phyloP scores from a whole-genome alignment of 2,797 vertebrate genomes.

The Tadarida brasiliensis region DNA sequence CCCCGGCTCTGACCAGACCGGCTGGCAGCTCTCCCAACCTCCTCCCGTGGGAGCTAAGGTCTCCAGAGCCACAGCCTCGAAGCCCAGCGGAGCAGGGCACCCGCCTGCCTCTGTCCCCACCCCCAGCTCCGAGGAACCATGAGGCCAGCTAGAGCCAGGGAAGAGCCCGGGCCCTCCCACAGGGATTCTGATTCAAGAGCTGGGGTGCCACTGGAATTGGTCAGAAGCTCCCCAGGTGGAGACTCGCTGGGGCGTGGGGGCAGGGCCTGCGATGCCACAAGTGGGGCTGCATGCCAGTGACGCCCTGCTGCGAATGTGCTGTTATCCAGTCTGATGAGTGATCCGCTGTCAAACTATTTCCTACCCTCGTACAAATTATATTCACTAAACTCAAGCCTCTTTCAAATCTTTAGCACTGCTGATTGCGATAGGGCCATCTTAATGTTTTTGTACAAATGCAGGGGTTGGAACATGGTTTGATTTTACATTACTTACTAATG shows the following conservation, averaged over 20 bases:
- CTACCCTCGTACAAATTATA: slow-evolving; percentile 1
- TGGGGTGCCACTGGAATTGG: not conserved
- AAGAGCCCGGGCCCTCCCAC: not conserved
- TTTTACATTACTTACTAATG: not conserved
- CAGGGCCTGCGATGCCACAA: not conserved
- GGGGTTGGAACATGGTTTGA: not conserved
- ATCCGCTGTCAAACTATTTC: not conserved
- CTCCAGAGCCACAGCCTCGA: not conserved
- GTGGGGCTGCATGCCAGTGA: not conserved
- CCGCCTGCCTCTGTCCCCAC: not conserved
- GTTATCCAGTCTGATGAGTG: not conserved
- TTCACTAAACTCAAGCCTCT: not conserved
- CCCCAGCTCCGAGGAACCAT: not conserved
- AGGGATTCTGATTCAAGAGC: not conserved
- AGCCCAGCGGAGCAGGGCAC: not conserved
- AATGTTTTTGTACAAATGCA: not conserved
- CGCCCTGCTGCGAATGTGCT: not conserved
- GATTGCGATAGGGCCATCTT: not conserved
- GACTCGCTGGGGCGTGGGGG: not conserved
- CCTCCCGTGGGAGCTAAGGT: not conserved
- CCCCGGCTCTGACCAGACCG: too few species aligned
- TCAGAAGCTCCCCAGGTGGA: not conserved
- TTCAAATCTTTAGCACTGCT: not conserved
- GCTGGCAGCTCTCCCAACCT: not conserved
- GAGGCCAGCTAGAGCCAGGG: not conserved